These are phyloP conservation scores for Odontocerum albicorne DNA, from an alignment of 2,888 invertebrate genomes.

Conservation along the genomic window DNA sequence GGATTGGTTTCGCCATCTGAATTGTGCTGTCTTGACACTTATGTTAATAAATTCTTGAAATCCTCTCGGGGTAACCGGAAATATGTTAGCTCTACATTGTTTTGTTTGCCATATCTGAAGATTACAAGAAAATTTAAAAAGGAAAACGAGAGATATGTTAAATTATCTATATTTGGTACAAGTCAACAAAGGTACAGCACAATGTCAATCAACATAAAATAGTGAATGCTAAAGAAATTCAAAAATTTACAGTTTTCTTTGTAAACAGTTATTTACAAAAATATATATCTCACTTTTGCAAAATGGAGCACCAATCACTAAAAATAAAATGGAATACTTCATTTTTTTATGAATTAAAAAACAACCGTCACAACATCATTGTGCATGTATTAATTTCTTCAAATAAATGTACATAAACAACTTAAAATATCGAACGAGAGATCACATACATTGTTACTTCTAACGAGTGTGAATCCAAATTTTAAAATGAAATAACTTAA, in stretches of 20 bases:
- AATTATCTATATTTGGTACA: slow-evolving; percentile 19
- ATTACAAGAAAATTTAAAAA: too few species aligned
- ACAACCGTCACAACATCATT: background rate
- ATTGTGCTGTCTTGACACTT: too few species aligned
- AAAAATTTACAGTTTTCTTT: slow-evolving; percentile 4
- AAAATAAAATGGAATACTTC: slow-evolving; percentile 4
- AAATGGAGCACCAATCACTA: slow-evolving; percentile 15
- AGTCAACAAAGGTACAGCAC: slow-evolving; percentile 9
- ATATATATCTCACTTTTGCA: slow-evolving; percentile 5
- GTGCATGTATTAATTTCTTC: background rate
- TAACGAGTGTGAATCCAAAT: too few species aligned
- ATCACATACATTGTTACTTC: too few species aligned
- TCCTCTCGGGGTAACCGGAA: too few species aligned
- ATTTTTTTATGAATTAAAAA: background rate
- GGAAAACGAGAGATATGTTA: too few species aligned
- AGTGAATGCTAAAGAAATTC: background rate
- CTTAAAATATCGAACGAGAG: slow-evolving; percentile 5
- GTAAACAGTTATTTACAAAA: slow-evolving; percentile 17
- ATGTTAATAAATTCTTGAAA: too few species aligned
- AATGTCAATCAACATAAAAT: slow-evolving; percentile 5
- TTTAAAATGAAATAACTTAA: too few species aligned
- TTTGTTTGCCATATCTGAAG: too few species aligned
- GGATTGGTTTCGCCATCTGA: too few species aligned
- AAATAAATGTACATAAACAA: background rate
- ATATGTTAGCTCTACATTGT: too few species aligned